Conservation (phyloP, 2,113 vertebrate genomes). For the Paraplagusia blochii region DNA sequence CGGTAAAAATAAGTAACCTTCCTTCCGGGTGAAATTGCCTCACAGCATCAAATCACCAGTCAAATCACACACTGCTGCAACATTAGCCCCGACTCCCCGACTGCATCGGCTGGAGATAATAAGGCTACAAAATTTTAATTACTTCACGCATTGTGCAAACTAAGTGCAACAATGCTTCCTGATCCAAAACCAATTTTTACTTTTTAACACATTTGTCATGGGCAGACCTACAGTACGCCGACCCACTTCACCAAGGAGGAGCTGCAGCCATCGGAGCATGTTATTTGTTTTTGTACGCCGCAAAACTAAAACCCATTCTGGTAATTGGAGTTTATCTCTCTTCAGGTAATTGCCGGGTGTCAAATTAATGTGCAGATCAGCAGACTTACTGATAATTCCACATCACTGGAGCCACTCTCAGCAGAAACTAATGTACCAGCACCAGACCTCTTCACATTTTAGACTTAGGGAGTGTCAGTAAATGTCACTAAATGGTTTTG, state of each 20-base stretch:
- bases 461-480: neutral
- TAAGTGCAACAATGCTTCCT: conserved; percentile 1
- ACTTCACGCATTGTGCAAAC: conserved; percentile 13
- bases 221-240: conserved; percentile 6
- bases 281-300: conserved; percentile 26
- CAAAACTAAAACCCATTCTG: conserved; percentile 34
- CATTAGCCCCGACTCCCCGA: neutral
- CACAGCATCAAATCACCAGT: neutral
- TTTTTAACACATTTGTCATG: conserved; percentile 22
- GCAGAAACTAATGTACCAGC: neutral
- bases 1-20: conserved; percentile 2
- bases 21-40: neutral
- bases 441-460: neutral
- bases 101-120: neutral
- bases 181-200: conserved; percentile 25
- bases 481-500: neutral
- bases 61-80: conserved; percentile 10
- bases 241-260: conserved; percentile 14
- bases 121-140: conserved; percentile 3
- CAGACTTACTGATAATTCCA: conserved; percentile 32
- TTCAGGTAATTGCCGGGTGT: conserved; percentile 49
- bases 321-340: conserved; percentile 48
- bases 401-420: conserved; percentile 22
- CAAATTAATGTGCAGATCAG: conserved; percentile 25
- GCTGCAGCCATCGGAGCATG: conserved; percentile 2